Base-by-base conservation (phyloP, 2,113 vertebrate species). In the Poecile atricapillus region DNA sequence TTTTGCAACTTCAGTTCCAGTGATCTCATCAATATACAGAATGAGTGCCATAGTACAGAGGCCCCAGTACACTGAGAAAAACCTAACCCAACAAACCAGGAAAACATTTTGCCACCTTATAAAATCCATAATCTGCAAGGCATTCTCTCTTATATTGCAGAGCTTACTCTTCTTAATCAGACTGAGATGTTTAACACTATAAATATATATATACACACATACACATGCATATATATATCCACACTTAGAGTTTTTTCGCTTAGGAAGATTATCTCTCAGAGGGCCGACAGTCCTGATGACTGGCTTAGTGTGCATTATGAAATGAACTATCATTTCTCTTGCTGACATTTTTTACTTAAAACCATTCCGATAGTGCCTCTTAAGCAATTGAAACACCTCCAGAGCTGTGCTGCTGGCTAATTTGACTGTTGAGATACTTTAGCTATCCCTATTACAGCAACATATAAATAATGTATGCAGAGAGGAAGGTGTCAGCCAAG, bases 401-500 rank as follows among this genome's bases (percentile, higher is more conserved):
- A 83, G 55, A 90, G 55, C 46, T 62, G 31, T 27, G 35, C 7
- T 11, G 33, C 60, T 83, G 64, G 76, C 39, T 87, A 86, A 83
- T 80, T 37, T 77, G 55, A 77, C 71, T 94, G 56, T 14, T 75
- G 58, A 91, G 90, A 90, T 33, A 49, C 60, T 90, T 90, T 19
- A 67, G 56, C 69, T 59, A 52, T 93, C 64, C 68, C 52, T 84
- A 16, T 41, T 56, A 67, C 35, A 70, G 64, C 1, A 94, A 67
- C 76, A 33, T 78, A 91, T 87, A 83, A 97, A 95, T 95, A 91
- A 91, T 33, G 19, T 41, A 81, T 78, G 56, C 33, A 81, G 74
- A 74, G 53, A 53, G 11, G 55, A 89, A 78, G 50, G 80, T 90
- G 89, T 68, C 86, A 87, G 80, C 35, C 50, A 15, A 80, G 85